Evolutionary conservation across 2,797 vertebrate species (phyloP), one percentile per base, ranked within the genome.

Genomic region (Coracias cyanogaster): DNA sequence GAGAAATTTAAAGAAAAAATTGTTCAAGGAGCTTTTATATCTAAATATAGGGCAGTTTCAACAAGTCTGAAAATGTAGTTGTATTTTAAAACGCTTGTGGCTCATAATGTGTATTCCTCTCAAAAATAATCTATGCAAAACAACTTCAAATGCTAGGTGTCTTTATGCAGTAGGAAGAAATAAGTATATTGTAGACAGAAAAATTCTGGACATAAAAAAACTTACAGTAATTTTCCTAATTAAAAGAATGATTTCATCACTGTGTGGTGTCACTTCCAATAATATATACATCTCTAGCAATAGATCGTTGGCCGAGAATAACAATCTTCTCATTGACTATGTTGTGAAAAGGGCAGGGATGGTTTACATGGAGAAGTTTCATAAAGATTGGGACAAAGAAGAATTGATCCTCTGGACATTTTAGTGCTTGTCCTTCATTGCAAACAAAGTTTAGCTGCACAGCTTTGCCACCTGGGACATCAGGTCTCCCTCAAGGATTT

Each of bases 21-120:
- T 62, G 20, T 65, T 46, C 52, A 48, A 71, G 25, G 25, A 76
- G 37, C 35, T 88, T 91, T 90, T 70, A 43, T 43, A 70, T 72
- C 77, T 91, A 95, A 94, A 89, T 91, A 72, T 81, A 26, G 26
- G 19, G 3, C 31, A 45, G 37, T 79, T 89, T 91, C 73, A 79
- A 31, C 70, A 43, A 88, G 21, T 54, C 66, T 91, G 70, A 60
- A 93, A 93, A 80, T 79, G 61, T 33, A 77, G 31, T 48, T 78
- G 52, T 22, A 74, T 77, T 94, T 90, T 86, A 90, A 96, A 94
- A 45, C 14, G 26, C 14, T 61, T 57, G 48, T 66, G 35, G 28
- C 77, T 95, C 7, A 5, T 66, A 65, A 83, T 45, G 21, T 37
- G 22, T 77, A 52, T 76, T 88, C 13, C 39, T 88, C 66, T 79